Conservation (phyloP, 2,113 vertebrate genomes). For the Caloenas nicobarica region DNA sequence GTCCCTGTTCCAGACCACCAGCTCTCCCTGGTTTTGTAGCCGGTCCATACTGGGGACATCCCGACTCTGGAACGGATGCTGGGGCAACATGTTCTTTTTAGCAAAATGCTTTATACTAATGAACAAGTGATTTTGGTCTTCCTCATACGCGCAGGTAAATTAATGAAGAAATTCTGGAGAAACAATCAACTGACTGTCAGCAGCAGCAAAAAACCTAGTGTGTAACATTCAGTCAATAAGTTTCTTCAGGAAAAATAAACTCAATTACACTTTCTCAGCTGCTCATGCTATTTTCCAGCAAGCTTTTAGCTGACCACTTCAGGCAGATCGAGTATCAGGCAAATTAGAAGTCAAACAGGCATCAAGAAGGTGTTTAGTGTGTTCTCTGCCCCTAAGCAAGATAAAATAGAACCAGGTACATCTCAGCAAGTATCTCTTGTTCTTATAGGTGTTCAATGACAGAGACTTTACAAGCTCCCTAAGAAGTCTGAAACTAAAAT, state of each 20-base stretch:
- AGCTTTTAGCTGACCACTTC: not conserved
- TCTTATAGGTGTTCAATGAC: not conserved
- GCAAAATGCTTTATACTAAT: not conserved
- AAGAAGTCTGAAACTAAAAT: not conserved
- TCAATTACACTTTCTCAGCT: not conserved
- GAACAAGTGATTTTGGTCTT: not conserved
- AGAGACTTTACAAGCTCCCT: not conserved
- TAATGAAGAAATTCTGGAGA: not conserved
- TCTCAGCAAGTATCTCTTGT: not conserved
- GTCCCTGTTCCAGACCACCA: not conserved
- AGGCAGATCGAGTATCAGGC: not conserved
- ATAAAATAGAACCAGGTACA: not conserved
- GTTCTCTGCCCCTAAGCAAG: not conserved
- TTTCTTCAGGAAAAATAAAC: not conserved
- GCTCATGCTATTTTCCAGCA: not conserved
- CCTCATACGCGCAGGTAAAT: not conserved
- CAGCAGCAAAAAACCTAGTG: not conserved
- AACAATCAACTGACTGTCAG: not conserved
- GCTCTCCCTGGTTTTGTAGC: not conserved
- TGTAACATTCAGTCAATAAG: not conserved
- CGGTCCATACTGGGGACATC: not conserved
- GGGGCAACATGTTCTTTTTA: not conserved
- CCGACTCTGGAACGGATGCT: not conserved
- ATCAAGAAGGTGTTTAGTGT: not conserved
- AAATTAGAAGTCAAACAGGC: not conserved